Evolutionary conservation across 2,113 vertebrate genomes (phyloP).

Genomic region (Lagopus leucura): DNA sequence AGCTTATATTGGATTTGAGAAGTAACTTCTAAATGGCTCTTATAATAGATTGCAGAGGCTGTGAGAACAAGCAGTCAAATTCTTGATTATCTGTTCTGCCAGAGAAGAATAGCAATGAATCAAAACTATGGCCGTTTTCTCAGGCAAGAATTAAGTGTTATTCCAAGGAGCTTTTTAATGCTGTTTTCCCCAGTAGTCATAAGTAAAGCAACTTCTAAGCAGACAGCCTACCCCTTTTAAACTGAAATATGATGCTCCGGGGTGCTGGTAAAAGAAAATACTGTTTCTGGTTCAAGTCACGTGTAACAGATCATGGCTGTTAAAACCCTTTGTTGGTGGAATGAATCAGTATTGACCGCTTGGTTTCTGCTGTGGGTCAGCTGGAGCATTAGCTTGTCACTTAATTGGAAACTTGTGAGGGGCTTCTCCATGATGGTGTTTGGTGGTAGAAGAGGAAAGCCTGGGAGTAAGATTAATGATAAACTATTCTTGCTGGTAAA

Average conservation of each 20-base stretch:
- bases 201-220: constrained; percentile 35
- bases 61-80: constrained; percentile 37
- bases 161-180: constrained; percentile 10
- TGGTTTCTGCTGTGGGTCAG: background rate
- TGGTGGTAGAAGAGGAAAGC: background rate
- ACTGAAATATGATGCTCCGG: constrained; percentile 33
- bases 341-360: constrained; percentile 11
- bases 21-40: constrained; percentile 12
- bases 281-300: constrained; percentile 45
- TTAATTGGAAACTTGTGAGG: constrained; percentile 29
- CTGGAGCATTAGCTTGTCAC: constrained; percentile 23
- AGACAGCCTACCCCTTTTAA: constrained; percentile 17
- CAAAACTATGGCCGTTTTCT: background rate
- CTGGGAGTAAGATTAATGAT: background rate
- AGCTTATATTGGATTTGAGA: background rate
- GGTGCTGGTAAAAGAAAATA: constrained; percentile 34
- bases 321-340: constrained; percentile 14
- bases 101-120: constrained; percentile 16
- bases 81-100: constrained; percentile 34
- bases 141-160: background rate
- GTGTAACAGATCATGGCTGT: background rate
- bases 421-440: background rate
- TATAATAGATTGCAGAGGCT: background rate
- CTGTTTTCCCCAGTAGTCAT: background rate
- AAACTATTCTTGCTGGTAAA: background rate